phyloP scores from a whole-genome alignment of 2,888 invertebrate species.

The Candidula unifasciata region DNA sequence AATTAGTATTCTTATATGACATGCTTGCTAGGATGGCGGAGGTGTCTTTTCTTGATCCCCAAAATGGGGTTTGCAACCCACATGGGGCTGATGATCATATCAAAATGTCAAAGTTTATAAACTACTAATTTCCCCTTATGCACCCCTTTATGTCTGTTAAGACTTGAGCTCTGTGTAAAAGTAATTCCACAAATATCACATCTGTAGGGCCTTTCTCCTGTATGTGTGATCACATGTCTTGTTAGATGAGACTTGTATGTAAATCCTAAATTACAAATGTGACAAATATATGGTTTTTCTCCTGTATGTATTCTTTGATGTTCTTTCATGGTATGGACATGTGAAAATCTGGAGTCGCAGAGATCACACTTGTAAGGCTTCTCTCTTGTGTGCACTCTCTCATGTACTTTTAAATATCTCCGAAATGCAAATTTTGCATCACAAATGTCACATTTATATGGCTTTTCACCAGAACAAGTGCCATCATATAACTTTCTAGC shows the following conservation, averaged over 20 bases:
- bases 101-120: too few relatives aligned
- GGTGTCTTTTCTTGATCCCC: too few relatives aligned
- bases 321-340: neutral
- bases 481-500: too few relatives aligned
- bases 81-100: too few relatives aligned
- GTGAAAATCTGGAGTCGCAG: neutral
- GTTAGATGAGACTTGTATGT: neutral
- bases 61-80: too few relatives aligned
- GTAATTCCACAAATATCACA: conserved; percentile 39
- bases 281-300: neutral
- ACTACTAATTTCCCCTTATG: neutral
- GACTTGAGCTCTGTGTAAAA: conserved; percentile 32
- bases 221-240: conserved; percentile 1
- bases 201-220: neutral
- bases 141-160: conserved; percentile 30
- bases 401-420: neutral
- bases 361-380: neutral
- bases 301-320: neutral
- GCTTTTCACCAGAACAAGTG: neutral
- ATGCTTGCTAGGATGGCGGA: too few relatives aligned
- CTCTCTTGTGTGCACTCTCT: neutral
- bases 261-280: neutral
- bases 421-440: neutral
- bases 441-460: neutral
- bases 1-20: too few relatives aligned